Evolutionary conservation across 2,113 vertebrate species (phyloP).

Genomic region (Chionodraco myersi): DNA sequence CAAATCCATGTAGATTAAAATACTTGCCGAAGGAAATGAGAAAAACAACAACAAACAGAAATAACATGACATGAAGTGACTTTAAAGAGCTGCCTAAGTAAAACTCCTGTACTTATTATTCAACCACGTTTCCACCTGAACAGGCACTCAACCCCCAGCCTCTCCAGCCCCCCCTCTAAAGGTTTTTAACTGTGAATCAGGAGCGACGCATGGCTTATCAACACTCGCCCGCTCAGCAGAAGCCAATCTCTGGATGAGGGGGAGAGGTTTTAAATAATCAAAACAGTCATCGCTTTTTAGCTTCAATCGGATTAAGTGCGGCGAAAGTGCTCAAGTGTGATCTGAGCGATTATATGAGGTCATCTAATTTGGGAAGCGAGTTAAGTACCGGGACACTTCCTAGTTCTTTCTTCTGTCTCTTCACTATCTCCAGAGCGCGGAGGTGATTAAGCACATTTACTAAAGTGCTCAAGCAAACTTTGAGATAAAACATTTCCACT

Average conservation of each 20-base stretch:
- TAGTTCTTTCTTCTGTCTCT: too few species aligned
- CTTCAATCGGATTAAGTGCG: conserved; percentile 47
- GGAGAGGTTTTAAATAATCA: conserved; percentile 43
- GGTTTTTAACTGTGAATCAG: conserved; percentile 25
- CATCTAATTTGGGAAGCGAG: conserved; percentile 42
- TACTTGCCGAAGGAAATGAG: too few species aligned
- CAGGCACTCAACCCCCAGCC: conserved; percentile 11
- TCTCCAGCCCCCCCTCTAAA: neutral
- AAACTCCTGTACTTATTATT: conserved; percentile 17
- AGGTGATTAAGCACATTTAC: conserved; percentile 12
- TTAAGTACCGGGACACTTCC: conserved; percentile 14
- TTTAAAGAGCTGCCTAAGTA: neutral
- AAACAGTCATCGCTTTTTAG: conserved; percentile 55
- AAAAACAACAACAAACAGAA: too few species aligned
- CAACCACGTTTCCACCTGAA: conserved; percentile 3
- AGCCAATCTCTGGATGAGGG: neutral
- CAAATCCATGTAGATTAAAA: too few species aligned
- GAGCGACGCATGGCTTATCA: conserved; percentile 2
- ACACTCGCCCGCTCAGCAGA: conserved; percentile 36
- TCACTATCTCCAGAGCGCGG: neutral
- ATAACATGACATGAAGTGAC: too few species aligned
- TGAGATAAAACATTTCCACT: neutral
- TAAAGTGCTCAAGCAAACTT: neutral
- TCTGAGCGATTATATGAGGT: conserved; percentile 47
- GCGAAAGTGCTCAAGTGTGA: conserved; percentile 31